These are phyloP conservation scores for Pelobates fuscus DNA, from an alignment of 2,113 vertebrate genomes.

Conservation along the genomic window DNA sequence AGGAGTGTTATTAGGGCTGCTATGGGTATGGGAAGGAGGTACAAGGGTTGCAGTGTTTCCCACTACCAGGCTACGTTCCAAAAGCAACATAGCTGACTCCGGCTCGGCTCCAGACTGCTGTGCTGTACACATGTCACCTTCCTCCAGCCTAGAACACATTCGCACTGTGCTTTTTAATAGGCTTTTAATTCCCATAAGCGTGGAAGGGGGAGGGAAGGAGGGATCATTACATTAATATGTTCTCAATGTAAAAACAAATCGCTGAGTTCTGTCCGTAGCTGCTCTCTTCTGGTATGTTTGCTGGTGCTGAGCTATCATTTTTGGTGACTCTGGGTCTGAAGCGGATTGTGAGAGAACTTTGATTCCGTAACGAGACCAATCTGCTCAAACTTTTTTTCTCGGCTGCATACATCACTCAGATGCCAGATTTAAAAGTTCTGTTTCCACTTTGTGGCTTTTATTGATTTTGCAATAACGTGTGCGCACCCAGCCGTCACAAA, in stretches of 20 bases:
- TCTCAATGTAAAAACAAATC: slow-evolving; percentile 46
- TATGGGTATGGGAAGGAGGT: slow-evolving; percentile 31
- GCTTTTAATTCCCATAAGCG: slow-evolving; percentile 49
- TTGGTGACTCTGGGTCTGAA: background rate
- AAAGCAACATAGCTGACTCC: slow-evolving; percentile 47
- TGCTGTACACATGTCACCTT: slow-evolving; percentile 48
- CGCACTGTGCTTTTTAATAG: slow-evolving; percentile 50
- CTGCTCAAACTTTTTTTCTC: background rate
- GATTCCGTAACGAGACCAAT: background rate
- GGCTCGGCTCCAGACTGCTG: slow-evolving; percentile 46
- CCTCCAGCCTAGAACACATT: slow-evolving; percentile 49
- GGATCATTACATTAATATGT: slow-evolving; percentile 47
- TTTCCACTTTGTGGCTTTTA: background rate
- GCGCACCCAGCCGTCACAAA: background rate
- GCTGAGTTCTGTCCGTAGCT: slow-evolving; percentile 16
- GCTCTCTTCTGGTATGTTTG: background rate
- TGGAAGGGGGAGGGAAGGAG: slow-evolving; percentile 42
- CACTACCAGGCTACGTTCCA: slow-evolving; percentile 38
- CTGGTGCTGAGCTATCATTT: background rate
- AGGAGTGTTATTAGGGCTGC: slow-evolving; percentile 21
- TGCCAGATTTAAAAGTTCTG: background rate
- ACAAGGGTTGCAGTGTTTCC: slow-evolving; percentile 44
- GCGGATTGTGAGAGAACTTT: background rate
- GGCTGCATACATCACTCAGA: background rate
- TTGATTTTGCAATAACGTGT: background rate